A percentile compares a stretch with the other conserved stretches of the same genome.
Conservation (phyloP, 2,113 vertebrate genomes). For the Scartelaos histophorus region DNA sequence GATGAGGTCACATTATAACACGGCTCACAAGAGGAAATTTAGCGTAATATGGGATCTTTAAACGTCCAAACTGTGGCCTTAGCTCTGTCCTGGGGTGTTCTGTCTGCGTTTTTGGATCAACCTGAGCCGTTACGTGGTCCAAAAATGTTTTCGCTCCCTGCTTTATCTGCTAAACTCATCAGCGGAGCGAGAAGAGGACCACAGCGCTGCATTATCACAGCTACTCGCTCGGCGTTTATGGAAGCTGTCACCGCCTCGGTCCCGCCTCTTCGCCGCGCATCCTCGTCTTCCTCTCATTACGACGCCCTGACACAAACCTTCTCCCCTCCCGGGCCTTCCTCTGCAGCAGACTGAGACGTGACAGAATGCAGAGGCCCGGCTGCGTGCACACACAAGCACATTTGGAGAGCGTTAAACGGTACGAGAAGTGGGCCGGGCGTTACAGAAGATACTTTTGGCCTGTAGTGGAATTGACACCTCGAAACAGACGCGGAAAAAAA, state of each 20-base stretch:
- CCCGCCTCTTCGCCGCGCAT: slow-evolving; percentile 13
- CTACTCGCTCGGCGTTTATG: slow-evolving; percentile 33
- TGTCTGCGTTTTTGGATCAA: neutral
- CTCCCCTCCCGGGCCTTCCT: slow-evolving; percentile 19
- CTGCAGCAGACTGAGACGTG: slow-evolving; percentile 13
- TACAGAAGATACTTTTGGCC: neutral
- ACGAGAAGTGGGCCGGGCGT: neutral
- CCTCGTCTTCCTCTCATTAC: slow-evolving; percentile 16
- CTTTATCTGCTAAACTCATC: neutral
- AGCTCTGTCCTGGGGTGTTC: neutral
- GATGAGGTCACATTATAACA: too few species aligned
- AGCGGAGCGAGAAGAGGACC: slow-evolving; percentile 5
- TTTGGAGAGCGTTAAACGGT: too few species aligned
- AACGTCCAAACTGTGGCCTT: too few species aligned
- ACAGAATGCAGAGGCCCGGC: slow-evolving; percentile 23
- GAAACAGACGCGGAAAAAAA: neutral
- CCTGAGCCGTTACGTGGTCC: too few species aligned
- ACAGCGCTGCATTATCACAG: neutral
- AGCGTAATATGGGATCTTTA: too few species aligned
- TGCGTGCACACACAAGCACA: slow-evolving; percentile 7
- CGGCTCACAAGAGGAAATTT: too few species aligned
- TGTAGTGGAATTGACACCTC: neutral
- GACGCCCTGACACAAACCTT: neutral
- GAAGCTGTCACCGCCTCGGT: slow-evolving; percentile 19
- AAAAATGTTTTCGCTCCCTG: neutral